phyloP scores from a whole-genome alignment of 2,113 vertebrate genomes.

The Astur gentilis region DNA sequence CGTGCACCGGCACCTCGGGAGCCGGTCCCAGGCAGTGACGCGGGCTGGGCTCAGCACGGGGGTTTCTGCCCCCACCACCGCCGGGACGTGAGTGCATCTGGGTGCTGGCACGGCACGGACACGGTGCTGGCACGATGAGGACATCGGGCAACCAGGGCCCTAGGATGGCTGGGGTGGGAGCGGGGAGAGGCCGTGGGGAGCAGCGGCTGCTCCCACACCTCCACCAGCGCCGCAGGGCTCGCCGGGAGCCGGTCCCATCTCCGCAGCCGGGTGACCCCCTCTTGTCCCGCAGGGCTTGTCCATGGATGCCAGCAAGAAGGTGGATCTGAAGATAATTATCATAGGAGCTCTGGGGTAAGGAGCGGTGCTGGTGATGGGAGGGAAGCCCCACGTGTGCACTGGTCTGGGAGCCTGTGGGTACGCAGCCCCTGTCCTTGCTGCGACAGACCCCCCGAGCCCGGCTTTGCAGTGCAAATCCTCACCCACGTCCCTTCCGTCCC shows the following conservation, averaged over 20 bases:
- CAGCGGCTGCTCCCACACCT: not conserved
- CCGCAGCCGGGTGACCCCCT: rapidly evolving
- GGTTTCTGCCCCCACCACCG: rapidly evolving
- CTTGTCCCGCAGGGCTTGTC: not conserved
- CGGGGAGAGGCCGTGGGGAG: not conserved
- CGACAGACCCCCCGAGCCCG: rapidly evolving
- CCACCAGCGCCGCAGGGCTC: rapidly evolving
- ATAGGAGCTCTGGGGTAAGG: constrained; percentile 79
- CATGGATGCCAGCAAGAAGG: constrained; percentile 76
- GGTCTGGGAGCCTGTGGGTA: rapidly evolving
- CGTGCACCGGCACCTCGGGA: not conserved
- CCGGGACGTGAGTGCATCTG: rapidly evolving
- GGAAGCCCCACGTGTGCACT: rapidly evolving
- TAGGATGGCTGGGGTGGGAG: rapidly evolving
- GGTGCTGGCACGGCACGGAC: not conserved
- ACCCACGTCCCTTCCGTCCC: not conserved
- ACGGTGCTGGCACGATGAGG: not conserved
- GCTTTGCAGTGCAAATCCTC: not conserved
- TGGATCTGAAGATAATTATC: constrained; percentile 82
- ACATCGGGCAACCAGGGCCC: rapidly evolving
- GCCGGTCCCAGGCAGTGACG: rapidly evolving
- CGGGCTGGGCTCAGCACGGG: rapidly evolving
- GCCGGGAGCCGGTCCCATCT: rapidly evolving
- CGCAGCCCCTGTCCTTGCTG: not conserved
- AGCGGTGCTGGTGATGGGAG: not conserved